Base-by-base conservation (phyloP, 2,797 vertebrate species). In the Rhynchonycteris naso region DNA sequence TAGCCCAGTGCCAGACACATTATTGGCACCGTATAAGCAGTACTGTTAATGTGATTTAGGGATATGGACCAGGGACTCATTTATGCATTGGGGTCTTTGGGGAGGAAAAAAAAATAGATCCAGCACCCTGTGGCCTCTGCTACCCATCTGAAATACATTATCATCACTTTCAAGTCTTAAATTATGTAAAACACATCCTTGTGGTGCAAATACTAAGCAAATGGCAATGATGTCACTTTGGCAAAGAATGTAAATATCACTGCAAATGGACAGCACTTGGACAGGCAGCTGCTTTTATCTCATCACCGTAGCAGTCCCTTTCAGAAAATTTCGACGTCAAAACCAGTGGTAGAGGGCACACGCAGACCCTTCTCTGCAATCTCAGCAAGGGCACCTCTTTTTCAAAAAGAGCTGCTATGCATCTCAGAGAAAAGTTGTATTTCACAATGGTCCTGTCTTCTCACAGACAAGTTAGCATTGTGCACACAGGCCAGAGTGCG, bases 131-230 rank as follows among this genome's bases (percentile, higher is more conserved):
- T 82, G 95, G 87, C 0, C 90, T 94, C 94, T 86, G 19, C 1
- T 97, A 96, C 91, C 93, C 96, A 97, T 96, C 89, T 90, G 38
- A 96, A 97, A 97, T 43, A 90, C 89, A 95, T 98, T 98, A 98
- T 88, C 95, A 93, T 96, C 93, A 96, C 95, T 95, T 94, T 93
- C 88, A 88, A 97, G 93, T 95, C 97, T 97, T 97, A 96, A 98
- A 98, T 98, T 98, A 98, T 90, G 97, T 96, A 98, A 97, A 98
- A 98, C 98, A 97, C 93, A 97, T 91, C 97, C 97, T 97, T 91
- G 97, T 95, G 97, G 96, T 95, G 97, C 96, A 97, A 97, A 97
- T 97, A 95, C 0, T 97, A 95, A 98, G 97, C 95, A 97, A 98
- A 94, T 63, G 94, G 95, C 97, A 98, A 98, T 95, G 97, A 97